Conservation (phyloP, 2,113 vertebrate genomes). For the Oryzias woworae region DNA sequence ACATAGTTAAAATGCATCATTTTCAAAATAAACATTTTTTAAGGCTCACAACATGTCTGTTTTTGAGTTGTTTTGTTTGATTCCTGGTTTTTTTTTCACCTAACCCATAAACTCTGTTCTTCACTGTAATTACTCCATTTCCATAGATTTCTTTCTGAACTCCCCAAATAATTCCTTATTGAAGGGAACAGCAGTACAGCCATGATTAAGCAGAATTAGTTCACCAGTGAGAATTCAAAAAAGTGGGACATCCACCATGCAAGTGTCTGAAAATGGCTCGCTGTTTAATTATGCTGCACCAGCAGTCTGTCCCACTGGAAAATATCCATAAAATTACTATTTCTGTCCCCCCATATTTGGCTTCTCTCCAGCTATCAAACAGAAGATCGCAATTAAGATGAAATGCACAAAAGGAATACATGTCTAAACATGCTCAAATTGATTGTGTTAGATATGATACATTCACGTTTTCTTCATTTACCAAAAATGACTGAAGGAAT, state of each 20-base stretch:
- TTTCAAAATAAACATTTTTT: too few species aligned
- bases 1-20: too few species aligned
- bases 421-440: too few species aligned
- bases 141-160: conserved; percentile 26
- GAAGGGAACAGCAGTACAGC: conserved; percentile 16
- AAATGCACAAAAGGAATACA: neutral
- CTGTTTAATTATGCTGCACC: conserved; percentile 52
- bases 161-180: conserved; percentile 41
- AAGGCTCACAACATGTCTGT: too few species aligned
- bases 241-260: conserved; percentile 51
- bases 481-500: too few species aligned
- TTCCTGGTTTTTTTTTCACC: neutral
- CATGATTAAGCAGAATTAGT: conserved; percentile 56
- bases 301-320: conserved; percentile 21
- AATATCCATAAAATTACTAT: conserved; percentile 33
- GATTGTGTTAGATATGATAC: too few species aligned
- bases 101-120: neutral
- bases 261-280: conserved; percentile 35
- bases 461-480: too few species aligned
- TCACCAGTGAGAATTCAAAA: conserved; percentile 43
- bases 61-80: too few species aligned
- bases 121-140: conserved; percentile 31
- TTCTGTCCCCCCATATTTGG: neutral
- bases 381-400: neutral
- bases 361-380: conserved; percentile 2